phyloP scores from a whole-genome alignment of 1,140 invertebrate genomes.

The Ceratosolen fusciceps region DNA sequence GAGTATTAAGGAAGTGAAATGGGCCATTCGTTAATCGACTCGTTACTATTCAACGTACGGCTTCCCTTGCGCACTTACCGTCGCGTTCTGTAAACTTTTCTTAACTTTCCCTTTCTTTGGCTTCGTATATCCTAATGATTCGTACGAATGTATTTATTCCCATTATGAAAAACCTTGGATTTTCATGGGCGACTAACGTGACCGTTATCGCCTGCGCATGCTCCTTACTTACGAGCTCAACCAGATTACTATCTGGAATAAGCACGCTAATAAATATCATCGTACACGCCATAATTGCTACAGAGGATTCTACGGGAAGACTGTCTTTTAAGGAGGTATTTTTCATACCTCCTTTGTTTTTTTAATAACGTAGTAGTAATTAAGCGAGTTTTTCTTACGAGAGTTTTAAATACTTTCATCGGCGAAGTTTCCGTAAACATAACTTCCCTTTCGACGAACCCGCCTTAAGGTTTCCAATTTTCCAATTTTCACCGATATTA shows the following conservation, averaged over 20 bases:
- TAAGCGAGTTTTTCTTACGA: background rate
- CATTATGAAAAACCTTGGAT: background rate
- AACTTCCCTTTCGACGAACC: background rate
- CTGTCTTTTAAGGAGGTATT: no score
- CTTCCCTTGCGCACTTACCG: background rate
- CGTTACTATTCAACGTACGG: background rate
- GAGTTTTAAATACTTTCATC: background rate
- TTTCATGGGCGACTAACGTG: constrained; percentile 1
- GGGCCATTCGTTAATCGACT: background rate
- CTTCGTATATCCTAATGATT: background rate
- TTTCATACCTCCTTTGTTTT: background rate
- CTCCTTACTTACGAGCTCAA: background rate
- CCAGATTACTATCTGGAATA: constrained; percentile 2
- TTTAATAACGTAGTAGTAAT: background rate
- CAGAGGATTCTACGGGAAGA: background rate
- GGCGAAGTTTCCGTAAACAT: background rate
- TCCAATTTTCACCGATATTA: no score
- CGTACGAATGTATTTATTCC: background rate
- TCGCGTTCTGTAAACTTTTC: background rate
- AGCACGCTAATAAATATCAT: background rate
- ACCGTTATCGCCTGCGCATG: background rate
- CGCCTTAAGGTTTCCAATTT: no score
- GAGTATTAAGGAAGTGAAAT: background rate
- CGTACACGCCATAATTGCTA: background rate
- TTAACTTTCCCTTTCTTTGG: constrained; percentile 19